Percentiles rank a stretch among this genome's conserved stretches.
These are phyloP conservation scores for Drosophila pseudotakahashii DNA, from an alignment of 2,888 invertebrate genomes.

Conservation along the genomic window DNA sequence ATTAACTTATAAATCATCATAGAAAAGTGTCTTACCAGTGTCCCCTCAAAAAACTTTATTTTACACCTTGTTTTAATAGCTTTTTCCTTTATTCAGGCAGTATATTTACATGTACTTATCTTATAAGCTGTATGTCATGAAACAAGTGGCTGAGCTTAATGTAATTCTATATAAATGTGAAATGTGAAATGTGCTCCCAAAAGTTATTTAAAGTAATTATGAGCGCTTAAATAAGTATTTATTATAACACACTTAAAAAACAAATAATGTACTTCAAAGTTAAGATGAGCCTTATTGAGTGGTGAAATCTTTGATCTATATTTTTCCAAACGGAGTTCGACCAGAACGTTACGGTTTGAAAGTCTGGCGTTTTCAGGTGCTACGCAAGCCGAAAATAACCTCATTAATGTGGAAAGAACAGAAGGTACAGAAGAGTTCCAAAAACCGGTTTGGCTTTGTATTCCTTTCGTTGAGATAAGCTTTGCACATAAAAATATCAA, in stretches of 20 bases:
- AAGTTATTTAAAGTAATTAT: too few species aligned
- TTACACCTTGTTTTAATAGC: too few species aligned
- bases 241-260: too few species aligned
- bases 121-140: too few species aligned
- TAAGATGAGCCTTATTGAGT: background rate
- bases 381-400: constrained; percentile 31
- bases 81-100: background rate
- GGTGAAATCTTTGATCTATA: constrained; percentile 17
- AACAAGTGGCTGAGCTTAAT: too few species aligned
- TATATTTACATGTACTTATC: background rate
- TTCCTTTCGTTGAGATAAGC: constrained; percentile 9
- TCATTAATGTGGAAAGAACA: constrained; percentile 19
- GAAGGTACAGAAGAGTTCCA: constrained; percentile 16
- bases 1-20: too few species aligned
- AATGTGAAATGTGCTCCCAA: too few species aligned
- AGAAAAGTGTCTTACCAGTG: too few species aligned
- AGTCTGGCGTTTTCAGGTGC: constrained; percentile 9
- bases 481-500: constrained; percentile 1
- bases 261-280: background rate
- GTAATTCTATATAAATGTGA: too few species aligned
- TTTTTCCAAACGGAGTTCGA: constrained; percentile 12
- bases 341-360: constrained; percentile 31
- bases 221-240: too few species aligned
- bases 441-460: constrained; percentile 20
- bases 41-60: too few species aligned